phyloP scores from a whole-genome alignment of 92 coral and sea anemone genomes.

The Epizoanthus stellaris region DNA sequence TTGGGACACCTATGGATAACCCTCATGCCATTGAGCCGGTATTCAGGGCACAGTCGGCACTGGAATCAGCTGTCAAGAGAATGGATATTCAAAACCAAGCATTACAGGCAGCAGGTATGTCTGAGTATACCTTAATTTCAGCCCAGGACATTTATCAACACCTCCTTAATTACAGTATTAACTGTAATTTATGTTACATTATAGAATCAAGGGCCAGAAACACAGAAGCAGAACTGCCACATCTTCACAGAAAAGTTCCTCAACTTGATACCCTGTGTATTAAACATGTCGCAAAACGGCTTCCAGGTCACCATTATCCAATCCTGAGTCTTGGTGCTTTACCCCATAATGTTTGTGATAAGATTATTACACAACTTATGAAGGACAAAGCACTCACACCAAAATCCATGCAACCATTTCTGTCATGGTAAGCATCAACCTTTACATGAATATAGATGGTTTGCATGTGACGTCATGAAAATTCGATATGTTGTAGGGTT shows the following conservation, averaged over 20 bases:
- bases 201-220: slow-evolving; percentile 15
- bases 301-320: slow-evolving; percentile 88
- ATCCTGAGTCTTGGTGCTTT: slow-evolving; percentile 72
- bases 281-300: slow-evolving; percentile 72
- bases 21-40: slow-evolving; percentile 78
- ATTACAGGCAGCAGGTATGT: slow-evolving; percentile 50
- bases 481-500: no score
- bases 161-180: no score
- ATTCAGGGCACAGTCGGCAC: slow-evolving; percentile 72
- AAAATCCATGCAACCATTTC: slow-evolving; percentile 76
- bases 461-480: no score
- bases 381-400: slow-evolving; percentile 84
- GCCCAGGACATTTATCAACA: no score
- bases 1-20: slow-evolving; percentile 78
- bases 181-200: no score
- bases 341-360: slow-evolving; percentile 87
- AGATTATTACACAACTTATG: slow-evolving; percentile 74
- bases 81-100: slow-evolving; percentile 65
- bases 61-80: slow-evolving; percentile 85
- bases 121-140: neutral
- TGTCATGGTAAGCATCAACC: slow-evolving; percentile 76
- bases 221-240: slow-evolving; percentile 53
- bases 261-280: slow-evolving; percentile 79
- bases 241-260: slow-evolving; percentile 75
- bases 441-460: no score